Base-by-base conservation (phyloP, 2,888 invertebrate species). In the Drosophila yooni region DNA sequence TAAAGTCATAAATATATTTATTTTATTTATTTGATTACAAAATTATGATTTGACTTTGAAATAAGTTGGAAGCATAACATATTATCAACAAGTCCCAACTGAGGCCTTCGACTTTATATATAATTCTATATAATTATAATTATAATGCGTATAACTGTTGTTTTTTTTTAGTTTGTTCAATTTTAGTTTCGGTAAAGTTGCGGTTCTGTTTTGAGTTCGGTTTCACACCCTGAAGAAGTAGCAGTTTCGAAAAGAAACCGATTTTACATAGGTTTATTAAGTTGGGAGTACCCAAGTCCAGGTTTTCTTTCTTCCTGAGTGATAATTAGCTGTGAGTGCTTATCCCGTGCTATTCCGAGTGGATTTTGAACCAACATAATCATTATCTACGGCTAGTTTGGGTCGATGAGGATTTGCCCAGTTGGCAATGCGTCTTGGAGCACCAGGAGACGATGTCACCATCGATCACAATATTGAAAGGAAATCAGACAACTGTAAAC, bases 401-500 rank as follows among this genome's bases (percentile, higher is more conserved):
- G 25, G 1, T 38, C 15, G 21, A 43, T 43, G 15, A 31, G 38
- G 40, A 29, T 13, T 56, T 8, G n/a, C 29, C n/a, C 31, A 21
- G 15, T 57, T 40, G 29, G 11, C 25, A n/a, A 11, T 25, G 18
- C 21, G 29, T 6, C 11, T 33, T 7, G 18, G 25, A 25, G 15
- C 18, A 57, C 18, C 2, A 13, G n/a, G 38, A 34, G 52, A 56
- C 38, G 40, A 40, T 53, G 88, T 82, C 85, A 84, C 84, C 88
- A 87, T 89, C 85, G 86, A 87, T 87, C 88, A 88, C 85, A 82
- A 82, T 82, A 87, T 77, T 74, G 59, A 48, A 79, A 72, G 76
- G 81, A 78, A 88, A 88, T 90, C 91, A 89, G 91, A 90, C 91
- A 91, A 91, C 91, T 91, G 91, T 91, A 91, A 91, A 91, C 91